Evolutionary conservation across 2,888 invertebrate species (phyloP), one percentile per base, ranked within the genome.

Genomic region (Salpingus planirostris): DNA sequence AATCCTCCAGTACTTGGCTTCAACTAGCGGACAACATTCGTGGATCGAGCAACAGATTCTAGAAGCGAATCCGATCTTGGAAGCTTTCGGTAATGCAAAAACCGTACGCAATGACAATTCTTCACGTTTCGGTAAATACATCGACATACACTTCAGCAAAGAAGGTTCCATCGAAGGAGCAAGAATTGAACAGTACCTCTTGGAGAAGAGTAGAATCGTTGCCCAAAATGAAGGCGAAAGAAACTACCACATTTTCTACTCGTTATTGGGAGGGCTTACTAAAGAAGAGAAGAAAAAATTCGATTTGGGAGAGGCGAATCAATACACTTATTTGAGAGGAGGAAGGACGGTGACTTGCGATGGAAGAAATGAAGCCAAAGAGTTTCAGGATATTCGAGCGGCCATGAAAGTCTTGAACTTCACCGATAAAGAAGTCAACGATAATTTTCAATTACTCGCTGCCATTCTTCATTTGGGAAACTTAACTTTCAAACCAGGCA

Each of bases 21-120:
- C 92, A 1, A 85, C 88, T 7, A 90, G 89, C 57, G 93, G 92
- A 1, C 90, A 93, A 56, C 93, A 93, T 64, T 91, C 91, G 0
- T 93, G 93, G 93, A 91, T 95, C 38, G 95, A 95, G 62, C 92
- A 96, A 56, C 95, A 96, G 64, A 93, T 96, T 37, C 76, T 96
- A 43, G 93, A 95, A 66, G 88, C 95, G 0, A 96, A 96, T 71
- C 93, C 95, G 0, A 89, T 96, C 47, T 70, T 96, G 56, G 95
- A 96, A 74, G 95, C 95, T 1, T 96, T 96, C 58, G 95, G 95
- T 32, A 96, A 96, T 66, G 93, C 95, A 0, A 93, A 92, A 69
- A 96, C 95, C 0, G 83, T 92, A 7, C 74, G 88, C 31, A 96
- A 96, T 59, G 93, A 96, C 61, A 96, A 96, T 64, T 95, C 95